A percentile compares a stretch with the other conserved stretches of the same genome.
Evolutionary conservation across 2,888 invertebrate species (phyloP).

Genomic region (Volucella bombylans): DNA sequence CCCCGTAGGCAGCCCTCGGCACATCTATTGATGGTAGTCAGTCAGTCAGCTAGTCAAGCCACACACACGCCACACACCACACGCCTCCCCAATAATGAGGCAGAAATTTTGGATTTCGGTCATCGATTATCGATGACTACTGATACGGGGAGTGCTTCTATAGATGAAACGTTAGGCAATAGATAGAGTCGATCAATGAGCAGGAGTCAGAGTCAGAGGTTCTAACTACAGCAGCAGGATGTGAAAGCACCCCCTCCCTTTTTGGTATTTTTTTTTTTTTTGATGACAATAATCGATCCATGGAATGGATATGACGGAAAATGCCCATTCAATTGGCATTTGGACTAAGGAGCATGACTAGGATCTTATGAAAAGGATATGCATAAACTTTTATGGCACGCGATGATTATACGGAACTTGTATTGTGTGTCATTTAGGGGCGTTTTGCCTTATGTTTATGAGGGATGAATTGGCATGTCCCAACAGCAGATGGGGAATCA

Average conservation of each 20-base stretch:
- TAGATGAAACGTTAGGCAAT: slow-evolving; percentile 39
- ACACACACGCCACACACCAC: slow-evolving; percentile 2
- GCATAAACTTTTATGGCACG: slow-evolving; percentile 62
- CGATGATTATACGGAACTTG: slow-evolving; percentile 38
- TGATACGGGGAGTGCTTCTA: slow-evolving; percentile 33
- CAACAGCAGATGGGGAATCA: not conserved
- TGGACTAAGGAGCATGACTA: slow-evolving; percentile 28
- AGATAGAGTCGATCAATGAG: slow-evolving; percentile 44
- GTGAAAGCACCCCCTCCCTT: not conserved
- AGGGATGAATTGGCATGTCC: slow-evolving; percentile 26
- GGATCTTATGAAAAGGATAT: slow-evolving; percentile 39
- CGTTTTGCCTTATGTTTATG: slow-evolving; percentile 26
- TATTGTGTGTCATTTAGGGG: slow-evolving; percentile 26
- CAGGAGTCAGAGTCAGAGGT: not conserved
- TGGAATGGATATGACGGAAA: slow-evolving; percentile 29
- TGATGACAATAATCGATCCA: slow-evolving; percentile 17
- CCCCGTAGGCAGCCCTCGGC: not conserved
- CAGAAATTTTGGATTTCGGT: slow-evolving; percentile 45
- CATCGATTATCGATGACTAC: slow-evolving; percentile 64
- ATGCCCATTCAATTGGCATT: slow-evolving; percentile 55
- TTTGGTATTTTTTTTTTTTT: not conserved
- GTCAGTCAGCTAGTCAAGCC: not conserved
- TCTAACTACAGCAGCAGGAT: not conserved
- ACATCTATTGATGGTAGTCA: not conserved
- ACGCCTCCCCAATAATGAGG: slow-evolving; percentile 47